These are phyloP conservation scores for Gerris lacustris DNA, from an alignment of 2,888 invertebrate genomes.

Conservation along the genomic window DNA sequence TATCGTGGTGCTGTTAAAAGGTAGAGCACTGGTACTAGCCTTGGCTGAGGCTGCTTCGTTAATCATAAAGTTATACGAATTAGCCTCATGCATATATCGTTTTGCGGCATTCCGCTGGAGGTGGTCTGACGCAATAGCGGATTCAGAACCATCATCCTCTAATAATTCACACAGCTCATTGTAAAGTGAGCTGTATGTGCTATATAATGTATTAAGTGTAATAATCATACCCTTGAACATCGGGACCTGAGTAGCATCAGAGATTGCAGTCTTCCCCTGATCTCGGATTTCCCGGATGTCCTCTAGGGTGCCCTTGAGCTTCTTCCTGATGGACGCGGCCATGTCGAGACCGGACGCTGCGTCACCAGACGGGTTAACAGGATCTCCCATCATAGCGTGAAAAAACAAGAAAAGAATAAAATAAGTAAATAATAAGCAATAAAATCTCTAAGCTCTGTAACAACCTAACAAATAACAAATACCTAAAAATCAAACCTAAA, in stretches of 20 bases:
- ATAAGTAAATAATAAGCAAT: too few relatives aligned
- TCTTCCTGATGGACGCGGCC: neutral
- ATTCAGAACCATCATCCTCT: neutral
- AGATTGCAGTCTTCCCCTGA: neutral
- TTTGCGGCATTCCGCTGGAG: neutral
- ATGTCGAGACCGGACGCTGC: neutral
- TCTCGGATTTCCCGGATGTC: neutral
- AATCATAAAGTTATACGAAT: neutral
- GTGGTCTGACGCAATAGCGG: neutral
- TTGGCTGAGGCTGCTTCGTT: neutral
- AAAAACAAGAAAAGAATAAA: too few relatives aligned
- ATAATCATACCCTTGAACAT: neutral
- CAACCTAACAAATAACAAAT: too few relatives aligned
- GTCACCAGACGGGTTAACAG: too few relatives aligned
- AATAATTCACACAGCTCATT: neutral
- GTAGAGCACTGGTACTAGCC: neutral
- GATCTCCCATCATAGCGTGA: too few relatives aligned
- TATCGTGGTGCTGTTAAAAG: neutral
- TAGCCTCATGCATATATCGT: neutral
- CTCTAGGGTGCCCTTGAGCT: neutral
- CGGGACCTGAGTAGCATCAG: neutral
- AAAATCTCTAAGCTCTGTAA: too few relatives aligned
- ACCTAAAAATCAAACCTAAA: too few relatives aligned
- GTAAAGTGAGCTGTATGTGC: neutral
- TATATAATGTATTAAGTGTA: neutral